Percentiles rank a stretch among this genome's conserved stretches.
These are phyloP conservation scores for Enteromius argenteus DNA, from an alignment of 2,797 vertebrate species.

Conservation along the genomic window DNA sequence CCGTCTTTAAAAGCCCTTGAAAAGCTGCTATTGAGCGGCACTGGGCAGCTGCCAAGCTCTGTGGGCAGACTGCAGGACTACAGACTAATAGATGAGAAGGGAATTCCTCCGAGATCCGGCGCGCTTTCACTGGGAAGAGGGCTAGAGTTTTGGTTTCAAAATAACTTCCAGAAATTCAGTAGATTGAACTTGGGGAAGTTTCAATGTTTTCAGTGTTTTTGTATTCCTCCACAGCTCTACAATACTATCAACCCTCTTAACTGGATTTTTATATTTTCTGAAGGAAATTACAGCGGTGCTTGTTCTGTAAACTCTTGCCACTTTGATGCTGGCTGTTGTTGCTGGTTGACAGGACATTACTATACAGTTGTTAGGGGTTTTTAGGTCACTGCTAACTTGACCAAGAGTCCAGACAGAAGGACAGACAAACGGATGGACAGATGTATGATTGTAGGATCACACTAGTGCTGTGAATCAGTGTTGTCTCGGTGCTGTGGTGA, in stretches of 20 bases:
- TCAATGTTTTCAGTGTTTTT: not conserved
- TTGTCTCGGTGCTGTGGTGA: not conserved
- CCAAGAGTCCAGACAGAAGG: not conserved
- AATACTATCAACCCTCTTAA: not conserved
- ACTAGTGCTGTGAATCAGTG: not conserved
- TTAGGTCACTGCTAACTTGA: not conserved
- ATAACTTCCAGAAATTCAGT: constrained; percentile 12
- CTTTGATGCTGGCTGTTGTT: not conserved
- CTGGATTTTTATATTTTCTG: not conserved
- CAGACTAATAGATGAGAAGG: constrained; percentile 39
- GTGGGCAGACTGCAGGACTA: constrained; percentile 47
- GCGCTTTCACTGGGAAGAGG: not conserved
- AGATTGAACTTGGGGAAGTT: not conserved
- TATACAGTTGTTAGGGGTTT: not conserved
- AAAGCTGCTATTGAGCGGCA: constrained; percentile 44
- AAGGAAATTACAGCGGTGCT: not conserved
- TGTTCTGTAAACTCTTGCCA: not conserved
- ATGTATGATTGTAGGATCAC: not conserved
- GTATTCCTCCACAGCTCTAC: not conserved
- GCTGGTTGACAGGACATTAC: not conserved
- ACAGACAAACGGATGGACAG: not conserved
- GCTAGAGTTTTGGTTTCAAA: constrained; percentile 17
- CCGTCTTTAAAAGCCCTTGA: constrained; percentile 40
- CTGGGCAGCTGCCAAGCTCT: constrained; percentile 34
- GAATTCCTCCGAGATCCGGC: constrained; percentile 11